Evolutionary conservation across 2,888 invertebrate species (phyloP).

Genomic region (Oligia strigilis): DNA sequence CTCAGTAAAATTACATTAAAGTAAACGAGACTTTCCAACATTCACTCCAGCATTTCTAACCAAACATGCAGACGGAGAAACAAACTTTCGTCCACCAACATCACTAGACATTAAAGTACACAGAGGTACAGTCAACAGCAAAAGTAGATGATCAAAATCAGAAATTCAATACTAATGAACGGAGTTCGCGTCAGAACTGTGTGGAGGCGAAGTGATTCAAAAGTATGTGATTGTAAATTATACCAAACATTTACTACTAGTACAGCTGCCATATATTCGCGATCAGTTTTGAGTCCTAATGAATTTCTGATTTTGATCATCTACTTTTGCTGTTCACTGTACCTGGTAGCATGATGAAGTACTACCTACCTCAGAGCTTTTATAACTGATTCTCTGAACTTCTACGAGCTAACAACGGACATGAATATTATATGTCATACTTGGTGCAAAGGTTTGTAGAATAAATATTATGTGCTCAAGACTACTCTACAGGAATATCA

Average conservation of each 20-base stretch:
- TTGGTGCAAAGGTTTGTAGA: background rate
- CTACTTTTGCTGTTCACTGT: no score
- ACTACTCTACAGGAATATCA: background rate
- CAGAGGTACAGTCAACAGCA: background rate
- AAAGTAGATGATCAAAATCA: no score
- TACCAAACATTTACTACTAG: no score
- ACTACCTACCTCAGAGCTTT: conserved; percentile 2
- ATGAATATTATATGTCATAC: conserved; percentile 15
- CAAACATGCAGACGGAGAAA: background rate
- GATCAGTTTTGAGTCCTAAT: no score
- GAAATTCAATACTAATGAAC: no score
- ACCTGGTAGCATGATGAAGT: conserved; percentile 2
- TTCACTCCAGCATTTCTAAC: background rate
- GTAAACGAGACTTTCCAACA: background rate
- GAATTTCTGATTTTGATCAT: no score
- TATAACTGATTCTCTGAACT: conserved; percentile 1
- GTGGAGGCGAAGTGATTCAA: no score
- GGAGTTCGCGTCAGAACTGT: no score
- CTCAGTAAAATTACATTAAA: background rate
- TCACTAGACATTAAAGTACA: conserved; percentile 18
- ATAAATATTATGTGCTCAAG: conserved; percentile 9
- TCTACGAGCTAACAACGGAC: background rate
- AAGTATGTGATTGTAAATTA: no score
- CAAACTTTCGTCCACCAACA: conserved; percentile 8
- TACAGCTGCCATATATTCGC: no score